Percentiles rank a stretch among this genome's conserved stretches.
Evolutionary conservation across 2,797 vertebrate species (phyloP).

Genomic region (Neosilurus mollespiculum): DNA sequence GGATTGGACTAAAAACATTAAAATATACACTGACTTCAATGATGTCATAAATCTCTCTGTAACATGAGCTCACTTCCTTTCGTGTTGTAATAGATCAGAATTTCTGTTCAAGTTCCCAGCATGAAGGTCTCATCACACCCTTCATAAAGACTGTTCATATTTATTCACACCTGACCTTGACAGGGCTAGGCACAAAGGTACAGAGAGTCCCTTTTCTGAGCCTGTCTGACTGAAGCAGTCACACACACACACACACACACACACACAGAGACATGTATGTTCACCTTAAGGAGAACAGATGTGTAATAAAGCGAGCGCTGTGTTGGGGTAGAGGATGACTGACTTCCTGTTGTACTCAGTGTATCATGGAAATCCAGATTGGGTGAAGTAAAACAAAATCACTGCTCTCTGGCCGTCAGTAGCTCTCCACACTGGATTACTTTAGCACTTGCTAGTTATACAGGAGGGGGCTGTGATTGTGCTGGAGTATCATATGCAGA

Average conservation of each 20-base stretch:
- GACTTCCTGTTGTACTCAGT: background rate
- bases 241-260: background rate
- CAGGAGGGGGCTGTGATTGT: background rate
- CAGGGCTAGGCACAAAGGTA: background rate
- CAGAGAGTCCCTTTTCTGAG: slow-evolving; percentile 15
- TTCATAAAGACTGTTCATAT: background rate
- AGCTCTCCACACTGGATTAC: slow-evolving; percentile 8
- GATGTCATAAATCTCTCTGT: background rate
- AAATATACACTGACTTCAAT: background rate
- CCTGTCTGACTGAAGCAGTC: slow-evolving; percentile 8
- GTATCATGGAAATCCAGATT: slow-evolving; percentile 41
- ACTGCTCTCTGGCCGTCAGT: background rate
- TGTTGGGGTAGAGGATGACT: background rate
- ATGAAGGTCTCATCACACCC: slow-evolving; percentile 4
- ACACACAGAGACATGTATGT: background rate
- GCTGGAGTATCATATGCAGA: background rate
- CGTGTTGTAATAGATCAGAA: background rate
- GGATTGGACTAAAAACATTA: background rate
- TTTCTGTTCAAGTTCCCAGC: background rate
- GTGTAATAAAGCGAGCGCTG: slow-evolving; percentile 13
- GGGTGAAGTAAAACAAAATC: slow-evolving; percentile 38
- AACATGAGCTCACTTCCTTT: background rate
- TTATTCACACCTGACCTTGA: slow-evolving; percentile 30
- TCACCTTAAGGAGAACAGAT: background rate
- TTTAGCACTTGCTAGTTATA: background rate